Evolutionary conservation across 1,140 invertebrate species (phyloP).

Genomic region (Saxidomus purpurata): DNA sequence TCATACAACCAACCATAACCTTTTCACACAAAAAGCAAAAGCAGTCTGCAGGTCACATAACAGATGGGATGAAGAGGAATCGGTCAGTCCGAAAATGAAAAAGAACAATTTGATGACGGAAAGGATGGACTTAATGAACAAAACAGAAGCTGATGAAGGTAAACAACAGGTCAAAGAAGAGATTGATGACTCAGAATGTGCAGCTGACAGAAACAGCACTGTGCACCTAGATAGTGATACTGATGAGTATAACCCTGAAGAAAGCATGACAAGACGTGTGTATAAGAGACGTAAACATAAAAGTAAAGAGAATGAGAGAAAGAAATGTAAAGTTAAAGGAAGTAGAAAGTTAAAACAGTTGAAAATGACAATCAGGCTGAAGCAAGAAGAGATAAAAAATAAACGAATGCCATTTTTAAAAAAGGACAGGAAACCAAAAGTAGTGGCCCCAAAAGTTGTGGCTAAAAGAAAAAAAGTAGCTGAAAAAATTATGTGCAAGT

Average conservation of each 20-base stretch:
- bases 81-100: background rate
- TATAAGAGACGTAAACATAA: background rate
- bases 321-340: background rate
- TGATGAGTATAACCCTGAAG: conserved; percentile 23
- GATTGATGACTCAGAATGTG: background rate
- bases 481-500: conserved; percentile 1
- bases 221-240: background rate
- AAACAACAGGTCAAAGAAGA: background rate
- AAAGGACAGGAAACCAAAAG: background rate
- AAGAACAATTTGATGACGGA: background rate
- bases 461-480: background rate
- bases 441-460: background rate
- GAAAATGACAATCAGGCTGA: conserved; percentile 22
- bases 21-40: background rate
- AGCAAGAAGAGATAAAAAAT: background rate
- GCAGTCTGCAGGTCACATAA: background rate
- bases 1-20: background rate
- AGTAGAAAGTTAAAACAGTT: conserved; percentile 7
- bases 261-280: background rate
- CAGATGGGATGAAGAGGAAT: too few species aligned
- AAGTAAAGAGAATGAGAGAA: background rate
- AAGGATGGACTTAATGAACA: background rate
- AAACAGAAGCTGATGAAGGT: background rate
- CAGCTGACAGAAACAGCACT: background rate
- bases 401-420: background rate